These are phyloP conservation scores for Agelaius tricolor DNA, from an alignment of 2,113 vertebrate genomes.

Conservation along the genomic window DNA sequence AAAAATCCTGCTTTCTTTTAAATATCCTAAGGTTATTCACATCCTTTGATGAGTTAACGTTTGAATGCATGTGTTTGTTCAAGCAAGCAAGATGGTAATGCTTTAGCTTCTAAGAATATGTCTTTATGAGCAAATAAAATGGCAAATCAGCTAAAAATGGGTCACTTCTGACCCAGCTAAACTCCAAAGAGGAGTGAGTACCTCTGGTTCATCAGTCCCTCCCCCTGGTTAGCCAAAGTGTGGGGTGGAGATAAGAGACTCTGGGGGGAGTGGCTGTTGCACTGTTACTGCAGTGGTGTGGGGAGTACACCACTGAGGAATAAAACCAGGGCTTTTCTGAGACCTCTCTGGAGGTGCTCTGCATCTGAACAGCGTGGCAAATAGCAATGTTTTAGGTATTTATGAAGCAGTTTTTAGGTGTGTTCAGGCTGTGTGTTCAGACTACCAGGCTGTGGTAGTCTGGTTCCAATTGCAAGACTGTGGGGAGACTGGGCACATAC, in stretches of 20 bases:
- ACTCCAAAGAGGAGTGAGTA: neutral
- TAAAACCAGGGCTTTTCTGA: neutral
- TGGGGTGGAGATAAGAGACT: neutral
- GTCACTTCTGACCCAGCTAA: neutral
- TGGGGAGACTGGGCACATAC: neutral
- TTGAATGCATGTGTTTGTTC: neutral
- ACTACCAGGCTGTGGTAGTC: neutral
- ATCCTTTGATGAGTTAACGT: neutral
- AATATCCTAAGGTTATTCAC: neutral
- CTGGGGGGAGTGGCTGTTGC: neutral
- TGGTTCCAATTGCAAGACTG: neutral
- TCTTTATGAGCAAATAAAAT: neutral
- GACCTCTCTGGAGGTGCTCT: neutral
- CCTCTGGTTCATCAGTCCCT: neutral
- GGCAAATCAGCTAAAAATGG: neutral
- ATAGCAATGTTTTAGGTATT: neutral
- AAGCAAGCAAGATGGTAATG: neutral
- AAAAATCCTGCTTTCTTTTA: neutral
- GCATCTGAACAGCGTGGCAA: neutral
- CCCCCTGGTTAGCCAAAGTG: neutral
- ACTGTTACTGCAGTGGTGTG: neutral
- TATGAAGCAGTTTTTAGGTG: neutral
- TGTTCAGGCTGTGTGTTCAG: neutral
- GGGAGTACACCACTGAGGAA: neutral
- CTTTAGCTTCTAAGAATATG: neutral